Percentiles rank a stretch among this genome's conserved stretches.
phyloP scores from a whole-genome alignment of 2,113 vertebrate genomes.

The Colossoma macropomum region DNA sequence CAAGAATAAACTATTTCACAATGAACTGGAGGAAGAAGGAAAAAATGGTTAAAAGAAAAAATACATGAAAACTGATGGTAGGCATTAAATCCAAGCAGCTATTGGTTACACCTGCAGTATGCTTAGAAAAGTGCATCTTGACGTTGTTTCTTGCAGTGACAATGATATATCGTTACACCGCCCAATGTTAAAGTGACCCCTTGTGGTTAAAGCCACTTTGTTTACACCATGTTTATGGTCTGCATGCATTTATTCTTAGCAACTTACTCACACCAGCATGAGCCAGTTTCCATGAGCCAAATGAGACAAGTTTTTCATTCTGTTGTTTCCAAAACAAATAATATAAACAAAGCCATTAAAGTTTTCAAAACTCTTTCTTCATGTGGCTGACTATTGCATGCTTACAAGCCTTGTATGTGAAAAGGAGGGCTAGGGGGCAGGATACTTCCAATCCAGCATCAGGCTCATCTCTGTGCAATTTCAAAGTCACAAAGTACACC shows the following conservation, averaged over 20 bases:
- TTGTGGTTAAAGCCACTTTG: background rate
- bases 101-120: too few relatives aligned
- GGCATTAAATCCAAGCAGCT: too few relatives aligned
- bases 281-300: background rate
- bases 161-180: background rate
- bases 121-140: too few relatives aligned
- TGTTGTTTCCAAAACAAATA: background rate
- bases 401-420: background rate
- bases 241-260: background rate
- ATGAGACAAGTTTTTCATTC: background rate
- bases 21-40: too few relatives aligned
- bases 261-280: background rate
- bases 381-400: background rate
- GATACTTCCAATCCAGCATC: background rate
- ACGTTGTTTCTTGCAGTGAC: background rate
- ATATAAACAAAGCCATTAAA: slow-evolving; percentile 9
- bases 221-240: background rate
- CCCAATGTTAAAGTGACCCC: background rate
- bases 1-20: too few relatives aligned
- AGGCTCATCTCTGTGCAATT: background rate
- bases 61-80: too few relatives aligned
- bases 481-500: background rate
- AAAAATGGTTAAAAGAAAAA: too few relatives aligned
- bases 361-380: background rate
- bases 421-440: background rate